Evolutionary conservation across 2,888 invertebrate genomes (phyloP), one percentile per base, ranked within the genome.

Genomic region (Drosophila acutilabella): DNA sequence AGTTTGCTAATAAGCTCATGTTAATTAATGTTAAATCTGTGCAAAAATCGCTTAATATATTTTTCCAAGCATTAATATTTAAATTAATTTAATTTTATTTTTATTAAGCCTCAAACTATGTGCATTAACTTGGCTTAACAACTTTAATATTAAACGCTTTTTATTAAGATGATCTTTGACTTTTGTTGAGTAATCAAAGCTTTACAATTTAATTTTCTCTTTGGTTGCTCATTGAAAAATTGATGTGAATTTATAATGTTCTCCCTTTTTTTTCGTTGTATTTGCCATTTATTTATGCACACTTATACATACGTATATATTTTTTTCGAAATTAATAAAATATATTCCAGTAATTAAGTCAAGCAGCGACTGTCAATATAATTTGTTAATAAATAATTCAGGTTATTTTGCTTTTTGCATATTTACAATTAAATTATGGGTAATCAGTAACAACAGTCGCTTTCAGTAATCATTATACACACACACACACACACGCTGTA

Each of bases 321-420:
- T 70, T 74, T 69, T 73, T 81, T 60, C 47, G 70, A 88, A 88
- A 88, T 86, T 88, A 88, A 88, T 86, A 86, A 86, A 82, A 89
- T 87, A 87, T 84, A 77, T 81, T 80, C 79, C 81, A 82, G 86
- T 87, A 87, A 87, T 87, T 88, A 87, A 87, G 89, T 87, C 89
- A 87, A 87, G 87, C 81, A 80, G 82, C 78, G 80, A 82, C 88
- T 88, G 89, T 88, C 88, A 88, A 87, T 87, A 85, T 81, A 86
- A 76, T 81, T 86, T 88, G 80, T 86, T 76, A 83, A 88, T 86
- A 86, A 88, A 86, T 88, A 85, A 86, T 88, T 88, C 83, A 88
- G 78, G 74, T 71, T 86, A 83, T 83, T 83, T 86, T 83, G 75
- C 86, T 88, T 87, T 84, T 82, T 78, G 83, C 78, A 81, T 81